Evolutionary conservation across 2,797 vertebrate genomes (phyloP), one percentile per base, ranked within the genome.

Genomic region (Agapornis canus): DNA sequence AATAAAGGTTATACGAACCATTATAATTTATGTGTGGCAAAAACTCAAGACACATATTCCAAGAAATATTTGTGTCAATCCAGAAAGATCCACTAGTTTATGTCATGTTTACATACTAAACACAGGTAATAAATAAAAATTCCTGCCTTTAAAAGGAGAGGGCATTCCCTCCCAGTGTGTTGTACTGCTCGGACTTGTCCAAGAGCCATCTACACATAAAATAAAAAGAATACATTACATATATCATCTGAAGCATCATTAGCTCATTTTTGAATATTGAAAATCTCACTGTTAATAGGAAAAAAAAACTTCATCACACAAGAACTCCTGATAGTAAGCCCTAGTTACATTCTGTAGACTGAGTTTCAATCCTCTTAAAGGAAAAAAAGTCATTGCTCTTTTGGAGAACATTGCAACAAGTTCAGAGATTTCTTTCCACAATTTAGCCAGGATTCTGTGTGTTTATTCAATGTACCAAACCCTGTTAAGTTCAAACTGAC

Each of bases 91-190:
- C 97, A 98, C 97, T 98, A 96, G 96, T 97, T 98, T 97, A 98
- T 97, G 98, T 98, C 97, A 98, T 97, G 97, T 97, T 98, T 98
- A 98, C 97, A 98, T 98, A 98, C 97, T 98, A 97, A 98, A 98
- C 97, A 98, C 98, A 98, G 98, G 98, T 98, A 98, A 98, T 98
- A 98, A 98, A 98, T 98, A 98, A 98, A 98, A 98, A 98, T 96
- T 98, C 98, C 98, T 98, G 98, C 98, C 98, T 98, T 98, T 98
- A 98, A 98, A 98, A 98, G 98, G 98, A 98, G 98, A 98, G 98
- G 97, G 97, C 98, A 98, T 98, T 98, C 98, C 98, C 98, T 98
- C 98, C 98, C 98, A 98, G 98, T 98, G 98, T 98, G 98, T 97
- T 98, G 98, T 98, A 98, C 98, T 98, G 98, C 98, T 98, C 98